phyloP scores from a whole-genome alignment of 2,888 invertebrate species.

The Thymelicus sylvestris region DNA sequence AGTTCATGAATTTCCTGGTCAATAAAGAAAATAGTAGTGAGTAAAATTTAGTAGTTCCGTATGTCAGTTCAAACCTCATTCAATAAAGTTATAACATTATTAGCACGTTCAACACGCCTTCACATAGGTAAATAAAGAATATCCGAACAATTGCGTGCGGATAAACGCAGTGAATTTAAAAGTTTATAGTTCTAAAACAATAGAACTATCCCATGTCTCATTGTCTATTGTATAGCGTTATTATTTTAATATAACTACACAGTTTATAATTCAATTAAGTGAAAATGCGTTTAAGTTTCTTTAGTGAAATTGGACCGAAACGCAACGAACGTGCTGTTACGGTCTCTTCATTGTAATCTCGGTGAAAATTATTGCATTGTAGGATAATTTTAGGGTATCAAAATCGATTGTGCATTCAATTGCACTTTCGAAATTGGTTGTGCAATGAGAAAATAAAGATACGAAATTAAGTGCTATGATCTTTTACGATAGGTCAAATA shows the following conservation, averaged over 20 bases:
- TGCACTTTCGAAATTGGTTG: constrained; percentile 52
- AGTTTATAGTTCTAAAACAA: constrained; percentile 34
- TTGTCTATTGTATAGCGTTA: constrained; percentile 40
- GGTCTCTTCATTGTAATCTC: constrained; percentile 47
- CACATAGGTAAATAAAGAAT: constrained; percentile 16
- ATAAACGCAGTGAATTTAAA: constrained; percentile 12
- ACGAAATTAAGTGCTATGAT: neutral
- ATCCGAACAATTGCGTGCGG: constrained; percentile 19
- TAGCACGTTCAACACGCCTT: neutral
- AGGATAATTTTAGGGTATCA: constrained; percentile 54
- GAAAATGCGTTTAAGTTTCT: constrained; percentile 42
- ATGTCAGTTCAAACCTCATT: neutral
- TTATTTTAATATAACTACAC: constrained; percentile 38
- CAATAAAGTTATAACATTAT: constrained; percentile 7
- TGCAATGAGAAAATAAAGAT: constrained; percentile 42
- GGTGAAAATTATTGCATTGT: constrained; percentile 53
- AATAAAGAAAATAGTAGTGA: neutral
- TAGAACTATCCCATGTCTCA: constrained; percentile 31
- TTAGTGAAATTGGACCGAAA: constrained; percentile 35
- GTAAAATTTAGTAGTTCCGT: neutral
- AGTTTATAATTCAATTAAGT: constrained; percentile 44
- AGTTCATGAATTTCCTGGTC: neutral
- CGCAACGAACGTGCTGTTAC: constrained; percentile 28
- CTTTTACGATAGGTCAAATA: no score
- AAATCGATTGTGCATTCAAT: constrained; percentile 52